Conservation (phyloP, 2,797 vertebrate genomes). For the Arctocebus calabarensis region DNA sequence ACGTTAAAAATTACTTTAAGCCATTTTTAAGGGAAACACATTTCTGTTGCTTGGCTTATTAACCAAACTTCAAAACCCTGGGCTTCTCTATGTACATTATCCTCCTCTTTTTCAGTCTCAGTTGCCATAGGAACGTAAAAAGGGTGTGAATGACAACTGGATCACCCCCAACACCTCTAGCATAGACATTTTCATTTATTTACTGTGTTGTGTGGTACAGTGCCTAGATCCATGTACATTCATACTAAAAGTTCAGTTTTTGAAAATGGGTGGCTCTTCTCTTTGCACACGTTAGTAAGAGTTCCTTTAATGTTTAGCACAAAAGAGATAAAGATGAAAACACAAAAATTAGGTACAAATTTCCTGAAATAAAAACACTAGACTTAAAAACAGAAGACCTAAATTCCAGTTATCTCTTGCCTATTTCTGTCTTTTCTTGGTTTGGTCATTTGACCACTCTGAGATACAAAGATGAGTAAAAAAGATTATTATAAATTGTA, state of each 20-base stretch:
- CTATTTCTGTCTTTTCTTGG: not conserved
- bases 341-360: not conserved
- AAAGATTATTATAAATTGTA: not conserved
- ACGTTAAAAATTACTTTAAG: conserved; percentile 26
- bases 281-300: not conserved
- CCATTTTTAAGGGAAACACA: conserved; percentile 38
- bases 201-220: not conserved
- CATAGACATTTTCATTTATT: not conserved
- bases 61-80: not conserved
- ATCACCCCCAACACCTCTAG: not conserved
- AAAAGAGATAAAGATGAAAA: not conserved
- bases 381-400: not conserved
- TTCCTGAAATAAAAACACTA: not conserved
- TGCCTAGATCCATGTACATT: not conserved
- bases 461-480: not conserved
- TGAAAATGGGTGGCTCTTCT: not conserved
- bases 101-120: not conserved
- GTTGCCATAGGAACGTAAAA: not conserved
- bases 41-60: not conserved
- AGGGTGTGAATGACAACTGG: not conserved
- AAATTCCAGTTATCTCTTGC: not conserved
- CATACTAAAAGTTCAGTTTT: not conserved
- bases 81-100: not conserved
- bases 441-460: not conserved
- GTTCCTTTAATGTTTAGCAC: not conserved